Conservation (phyloP, 2,888 invertebrate genomes). For the Dryomyza anilis region DNA sequence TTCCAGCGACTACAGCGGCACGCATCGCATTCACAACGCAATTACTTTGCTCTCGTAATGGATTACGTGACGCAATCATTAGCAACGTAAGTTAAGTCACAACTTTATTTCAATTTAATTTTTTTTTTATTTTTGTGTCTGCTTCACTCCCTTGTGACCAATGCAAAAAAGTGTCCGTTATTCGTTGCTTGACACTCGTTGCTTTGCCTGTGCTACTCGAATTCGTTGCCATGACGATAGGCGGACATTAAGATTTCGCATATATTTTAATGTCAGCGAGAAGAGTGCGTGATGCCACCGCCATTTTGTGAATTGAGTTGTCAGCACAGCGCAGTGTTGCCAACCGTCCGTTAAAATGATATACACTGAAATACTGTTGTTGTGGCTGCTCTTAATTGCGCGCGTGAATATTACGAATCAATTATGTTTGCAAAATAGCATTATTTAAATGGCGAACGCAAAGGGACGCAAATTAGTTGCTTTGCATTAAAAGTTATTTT, state of each 20-base stretch:
- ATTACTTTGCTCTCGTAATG: slow-evolving; percentile 8
- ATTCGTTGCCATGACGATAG: too few species aligned
- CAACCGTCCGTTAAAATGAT: neutral
- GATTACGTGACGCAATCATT: slow-evolving; percentile 15
- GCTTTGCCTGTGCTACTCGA: too few species aligned
- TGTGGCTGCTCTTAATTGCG: neutral
- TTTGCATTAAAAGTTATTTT: neutral
- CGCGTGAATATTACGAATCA: slow-evolving; percentile 15
- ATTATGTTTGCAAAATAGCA: slow-evolving; percentile 9
- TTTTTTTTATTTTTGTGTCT: too few species aligned
- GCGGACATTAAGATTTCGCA: neutral
- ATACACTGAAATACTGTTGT: neutral
- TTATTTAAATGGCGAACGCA: neutral
- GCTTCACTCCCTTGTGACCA: too few species aligned
- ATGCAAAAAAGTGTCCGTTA: too few species aligned
- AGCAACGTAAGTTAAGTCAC: neutral
- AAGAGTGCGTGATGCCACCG: neutral
- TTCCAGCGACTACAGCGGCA: neutral
- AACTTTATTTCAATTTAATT: neutral
- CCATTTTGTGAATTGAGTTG: neutral
- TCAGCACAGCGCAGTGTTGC: neutral
- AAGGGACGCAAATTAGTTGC: neutral
- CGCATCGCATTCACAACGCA: slow-evolving; percentile 4
- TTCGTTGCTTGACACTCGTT: too few species aligned
- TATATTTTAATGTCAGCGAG: slow-evolving; percentile 2